Base-by-base conservation (phyloP, 2,888 invertebrate species). In the Heliconius charithonia region DNA sequence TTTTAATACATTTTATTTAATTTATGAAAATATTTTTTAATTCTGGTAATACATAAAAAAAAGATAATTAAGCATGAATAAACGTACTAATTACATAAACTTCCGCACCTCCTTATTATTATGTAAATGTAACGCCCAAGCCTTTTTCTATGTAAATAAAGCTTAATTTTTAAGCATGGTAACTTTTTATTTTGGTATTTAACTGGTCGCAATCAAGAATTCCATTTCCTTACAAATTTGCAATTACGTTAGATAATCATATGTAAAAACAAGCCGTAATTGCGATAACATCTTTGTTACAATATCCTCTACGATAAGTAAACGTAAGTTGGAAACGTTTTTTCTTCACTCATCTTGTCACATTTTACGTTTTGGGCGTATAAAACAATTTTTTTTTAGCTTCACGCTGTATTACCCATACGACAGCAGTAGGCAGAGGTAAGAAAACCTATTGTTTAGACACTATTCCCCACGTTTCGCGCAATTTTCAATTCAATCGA, bases 241-340 rank as follows among this genome's bases (percentile, higher is more conserved):
- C 41, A 69, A 69, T 69, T 69, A 45, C 3, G 25, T 69, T 25
- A 69, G 45, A 45, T 25, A 45, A 45, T 45, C n/a, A 27, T 41
- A 69, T 16, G 25, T 16, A 69, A 69, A 45, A 69, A 41, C 69
- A 45, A 45, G 25, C 25, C 41, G 41, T 69, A 45, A 41, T 69
- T 41, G 45, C n/a, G 69, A 69, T 69, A 69, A 25, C 13, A 69
- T 69, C 25, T 69, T 41, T 69, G 45, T 69, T 25, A 69, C 41
- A 69, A 69, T 69, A 69, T 45, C 69, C 25, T 69, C 41, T 45
- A 25, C 16, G 41, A 69, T 69, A 69, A 37, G 69, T 25, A 69
- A 69, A 16, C 69, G n/a, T 41, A 13, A 41, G 41, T 69, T 41
- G 25, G 16, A 25, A 25, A 25, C 25, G 16, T 69, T 19, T 69